Evolutionary conservation across 2,888 invertebrate genomes (phyloP), one percentile per base, ranked within the genome.

Genomic region (Pyrocoelia pectoralis): DNA sequence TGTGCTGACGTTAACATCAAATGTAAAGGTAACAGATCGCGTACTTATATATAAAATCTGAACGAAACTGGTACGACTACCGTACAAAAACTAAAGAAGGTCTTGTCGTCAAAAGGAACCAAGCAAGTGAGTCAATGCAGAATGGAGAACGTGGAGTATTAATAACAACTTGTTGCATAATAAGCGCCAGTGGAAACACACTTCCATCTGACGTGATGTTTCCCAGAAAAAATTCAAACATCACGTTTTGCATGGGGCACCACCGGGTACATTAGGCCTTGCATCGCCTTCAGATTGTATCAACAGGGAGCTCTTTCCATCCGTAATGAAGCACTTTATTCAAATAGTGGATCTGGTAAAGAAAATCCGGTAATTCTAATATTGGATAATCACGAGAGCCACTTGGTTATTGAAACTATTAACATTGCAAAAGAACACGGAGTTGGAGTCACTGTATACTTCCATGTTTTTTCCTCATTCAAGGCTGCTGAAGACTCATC

Each of bases 1-100:
- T 43, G 43, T 43, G 14, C 43, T 43, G 43, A 15, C 14, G 15
- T 6, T 13, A 43, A 43, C 15, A 43, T 43, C n/a, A n/a, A n/a
- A n/a, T n/a, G n/a, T n/a, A n/a, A n/a, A n/a, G n/a, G n/a, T n/a
- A n/a, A n/a, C n/a, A n/a, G n/a, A n/a, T n/a, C n/a, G n/a, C n/a
- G 38, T 12, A 38, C 10, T 8, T n/a, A n/a, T n/a, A n/a, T n/a
- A n/a, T n/a, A 38, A 8, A 38, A 38, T 38, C 38, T 38, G 38
- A n/a, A 38, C 12, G 38, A 38, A 38, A 38, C 38, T 5, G 38
- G 3, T n/a, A n/a, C n/a, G n/a, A n/a, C n/a, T n/a, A n/a, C n/a
- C n/a, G n/a, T n/a, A n/a, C n/a, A n/a, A n/a, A 59, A 59, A 29
- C 53, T 53, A 53, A 17, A 41, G 53, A 59, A 59, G 13, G 53